Evolutionary conservation across 2,113 vertebrate species (phyloP), one percentile per base, ranked within the genome.

Genomic region (Gracilinanus agilis): DNA sequence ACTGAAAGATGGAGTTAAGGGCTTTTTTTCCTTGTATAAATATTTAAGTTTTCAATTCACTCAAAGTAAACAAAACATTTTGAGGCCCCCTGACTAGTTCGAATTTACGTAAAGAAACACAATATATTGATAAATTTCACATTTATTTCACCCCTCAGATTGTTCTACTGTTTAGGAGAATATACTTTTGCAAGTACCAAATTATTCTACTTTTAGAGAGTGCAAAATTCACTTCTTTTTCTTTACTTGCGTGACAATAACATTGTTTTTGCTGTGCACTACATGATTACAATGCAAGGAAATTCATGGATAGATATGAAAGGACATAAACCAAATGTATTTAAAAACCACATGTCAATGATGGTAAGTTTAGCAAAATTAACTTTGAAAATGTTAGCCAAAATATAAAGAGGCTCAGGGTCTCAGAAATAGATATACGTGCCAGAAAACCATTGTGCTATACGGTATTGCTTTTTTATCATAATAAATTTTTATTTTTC

Each of bases 1-100:
- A 95, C 55, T 91, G 89, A 11, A 96, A 95, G 91, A 24, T 44
- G 92, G 6, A 93, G 16, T 49, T 90, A 54, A 92, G 75, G 8
- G 9, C 54, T 95, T 93, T 94, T 93, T 94, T 27, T 53, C 94
- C 89, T 24, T 67, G 27, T 91, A 92, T 4, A 90, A 91, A 93
- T 27, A 61, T 75, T 75, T 83, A 83, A 16, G 40, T 83, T 83
- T 83, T 83, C n/a, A 40, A 83, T 83, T 83, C n/a, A 83, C 67
- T 8, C 40, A 40, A 25, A n/a, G 55, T 44, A 91, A 91, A 53
- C 49, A 21, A 94, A 55, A 90, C 61, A 90, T 55, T 13, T 75
- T 91, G 90, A 58, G 61, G 29, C 3, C 83, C 34, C 49, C 25
- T 53, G 94, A 90, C 83, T 44, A n/a, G 67, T 53, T 88, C 55